Percentiles rank a stretch among this genome's conserved stretches.
These are phyloP conservation scores for Leucophenga varia DNA, from an alignment of 1,140 invertebrate species.

Conservation along the genomic window DNA sequence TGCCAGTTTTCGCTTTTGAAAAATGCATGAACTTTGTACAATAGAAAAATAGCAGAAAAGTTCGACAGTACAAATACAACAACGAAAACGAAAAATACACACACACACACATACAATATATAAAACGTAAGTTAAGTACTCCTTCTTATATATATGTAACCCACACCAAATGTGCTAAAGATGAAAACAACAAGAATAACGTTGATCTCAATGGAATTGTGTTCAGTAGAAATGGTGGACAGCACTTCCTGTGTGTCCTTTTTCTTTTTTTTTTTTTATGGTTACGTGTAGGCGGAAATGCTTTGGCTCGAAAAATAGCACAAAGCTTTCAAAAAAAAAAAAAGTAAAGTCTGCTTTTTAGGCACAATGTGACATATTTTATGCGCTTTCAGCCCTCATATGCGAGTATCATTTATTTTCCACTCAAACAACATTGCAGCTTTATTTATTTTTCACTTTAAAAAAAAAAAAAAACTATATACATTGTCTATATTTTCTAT, in stretches of 20 bases:
- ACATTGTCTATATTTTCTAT: conserved; percentile 47
- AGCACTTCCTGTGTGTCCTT: neutral
- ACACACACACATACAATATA: too few species aligned
- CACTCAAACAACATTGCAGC: conserved; percentile 37
- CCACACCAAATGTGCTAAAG: conserved; percentile 19
- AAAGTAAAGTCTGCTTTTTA: neutral
- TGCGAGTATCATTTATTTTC: conserved; percentile 25
- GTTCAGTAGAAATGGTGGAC: too few species aligned
- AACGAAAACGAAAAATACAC: conserved; percentile 34
- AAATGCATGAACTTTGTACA: conserved; percentile 52
- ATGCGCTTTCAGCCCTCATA: neutral
- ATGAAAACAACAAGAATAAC: neutral
- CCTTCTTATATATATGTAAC: too few species aligned
- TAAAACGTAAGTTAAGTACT: too few species aligned
- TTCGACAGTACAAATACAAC: conserved; percentile 39
- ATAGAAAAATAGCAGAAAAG: conserved; percentile 54
- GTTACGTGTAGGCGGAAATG: neutral
- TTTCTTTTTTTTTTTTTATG: conserved; percentile 4
- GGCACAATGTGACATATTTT: neutral
- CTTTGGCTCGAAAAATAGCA: too few species aligned
- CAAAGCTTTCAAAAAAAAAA: too few species aligned
- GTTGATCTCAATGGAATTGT: neutral
- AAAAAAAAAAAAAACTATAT: conserved; percentile 49
- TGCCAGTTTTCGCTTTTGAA: conserved; percentile 52
- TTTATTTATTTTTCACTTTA: conserved; percentile 52